phyloP scores from a whole-genome alignment of 2,888 invertebrate species.

The Neuroscelio doddi region DNA sequence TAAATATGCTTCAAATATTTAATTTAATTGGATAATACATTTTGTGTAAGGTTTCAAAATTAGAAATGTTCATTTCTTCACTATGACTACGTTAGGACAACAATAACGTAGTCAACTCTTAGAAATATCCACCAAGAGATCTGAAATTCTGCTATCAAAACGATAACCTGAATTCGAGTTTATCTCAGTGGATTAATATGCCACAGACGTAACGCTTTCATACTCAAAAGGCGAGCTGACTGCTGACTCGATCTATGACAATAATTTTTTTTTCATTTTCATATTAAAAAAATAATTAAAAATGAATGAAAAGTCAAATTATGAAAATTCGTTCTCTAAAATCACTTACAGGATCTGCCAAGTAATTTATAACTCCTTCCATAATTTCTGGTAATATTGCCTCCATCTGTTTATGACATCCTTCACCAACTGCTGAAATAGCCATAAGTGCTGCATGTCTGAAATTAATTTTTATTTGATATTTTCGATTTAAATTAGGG shows the following conservation, averaged over 20 bases:
- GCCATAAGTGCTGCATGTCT: conserved; percentile 99
- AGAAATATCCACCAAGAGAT: conserved; percentile 50
- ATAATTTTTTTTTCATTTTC: too few species aligned
- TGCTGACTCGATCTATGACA: conserved; percentile 64
- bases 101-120: conserved; percentile 51
- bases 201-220: conserved; percentile 63
- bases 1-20: too few species aligned
- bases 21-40: too few species aligned
- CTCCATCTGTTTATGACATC: conserved; percentile 99
- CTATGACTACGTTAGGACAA: conserved; percentile 49
- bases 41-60: too few species aligned
- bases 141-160: conserved; percentile 56
- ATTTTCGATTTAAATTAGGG: neutral
- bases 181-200: conserved; percentile 54
- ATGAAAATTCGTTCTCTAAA: neutral
- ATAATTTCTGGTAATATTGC: conserved; percentile 93
- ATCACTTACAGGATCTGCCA: conserved; percentile 84
- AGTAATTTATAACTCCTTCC: conserved; percentile 88
- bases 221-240: conserved; percentile 51
- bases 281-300: too few species aligned
- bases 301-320: conserved; percentile 1
- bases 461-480: conserved; percentile 29
- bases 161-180: conserved; percentile 50
- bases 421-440: conserved; percentile 97
- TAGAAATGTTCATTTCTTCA: conserved; percentile 50